These are phyloP conservation scores for Drosophila peninsularis DNA, from an alignment of 2,888 invertebrate species.

Conservation along the genomic window DNA sequence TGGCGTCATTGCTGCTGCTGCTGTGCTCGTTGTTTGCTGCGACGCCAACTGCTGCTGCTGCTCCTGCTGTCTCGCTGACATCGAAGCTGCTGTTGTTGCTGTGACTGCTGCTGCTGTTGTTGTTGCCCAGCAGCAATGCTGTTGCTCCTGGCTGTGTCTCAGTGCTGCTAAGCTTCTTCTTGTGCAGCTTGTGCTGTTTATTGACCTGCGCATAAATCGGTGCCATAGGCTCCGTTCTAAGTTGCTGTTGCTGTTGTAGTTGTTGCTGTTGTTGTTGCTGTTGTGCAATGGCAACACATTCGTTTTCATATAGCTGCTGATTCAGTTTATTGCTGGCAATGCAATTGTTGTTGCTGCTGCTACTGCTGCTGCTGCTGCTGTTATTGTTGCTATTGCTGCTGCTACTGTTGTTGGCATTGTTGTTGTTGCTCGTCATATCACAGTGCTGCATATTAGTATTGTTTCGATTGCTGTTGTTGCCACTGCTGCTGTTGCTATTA, in stretches of 20 bases:
- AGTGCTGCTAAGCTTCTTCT: constrained; percentile 69
- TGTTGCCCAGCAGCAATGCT: constrained; percentile 42
- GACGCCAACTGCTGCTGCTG: constrained; percentile 24
- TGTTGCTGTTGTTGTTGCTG: constrained; percentile 43
- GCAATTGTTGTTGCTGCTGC: constrained; percentile 31
- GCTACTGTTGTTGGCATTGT: constrained; percentile 26
- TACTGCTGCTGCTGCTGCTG: constrained; percentile 39
- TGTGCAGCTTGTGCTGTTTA: constrained; percentile 84
- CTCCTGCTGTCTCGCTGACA: constrained; percentile 42
- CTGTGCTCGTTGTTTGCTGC: constrained; percentile 2
- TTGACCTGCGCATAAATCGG: constrained; percentile 85
- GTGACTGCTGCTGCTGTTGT: constrained; percentile 57
- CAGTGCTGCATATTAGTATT: constrained; percentile 34
- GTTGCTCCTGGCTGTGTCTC: constrained; percentile 13
- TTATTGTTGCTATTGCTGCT: constrained; percentile 38
- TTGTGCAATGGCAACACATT: constrained; percentile 75
- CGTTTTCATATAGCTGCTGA: constrained; percentile 83
- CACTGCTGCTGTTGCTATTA: constrained; percentile 41
- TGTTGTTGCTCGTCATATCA: constrained; percentile 13
- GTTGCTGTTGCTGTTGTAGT: constrained; percentile 35
- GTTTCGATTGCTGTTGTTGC: constrained; percentile 44
- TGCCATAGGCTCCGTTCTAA: constrained; percentile 27
- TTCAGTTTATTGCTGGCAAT: constrained; percentile 50
- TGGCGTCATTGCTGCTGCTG: constrained; percentile 24
- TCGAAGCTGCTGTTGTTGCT: constrained; percentile 66